Percentiles rank a stretch among this genome's conserved stretches.
Evolutionary conservation across 92 coral and sea anemone genomes (phyloP).

Genomic region (Diadumene lineata): DNA sequence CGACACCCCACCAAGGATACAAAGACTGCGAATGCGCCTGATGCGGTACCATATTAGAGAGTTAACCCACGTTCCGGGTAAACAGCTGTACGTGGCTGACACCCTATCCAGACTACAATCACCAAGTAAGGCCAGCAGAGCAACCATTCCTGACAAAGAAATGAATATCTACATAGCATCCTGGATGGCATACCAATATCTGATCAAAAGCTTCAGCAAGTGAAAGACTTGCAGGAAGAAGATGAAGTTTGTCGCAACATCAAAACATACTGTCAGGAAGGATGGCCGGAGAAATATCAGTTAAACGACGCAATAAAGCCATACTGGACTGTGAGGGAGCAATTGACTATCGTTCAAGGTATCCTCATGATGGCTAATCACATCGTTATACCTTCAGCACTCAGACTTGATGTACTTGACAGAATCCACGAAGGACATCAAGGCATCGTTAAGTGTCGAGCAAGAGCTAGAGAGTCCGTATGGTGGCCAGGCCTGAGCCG

Average conservation of each 20-base stretch:
- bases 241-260: slow-evolving; percentile 38
- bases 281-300: background rate
- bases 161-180: slow-evolving; percentile 44
- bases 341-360: slow-evolving; percentile 22
- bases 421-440: slow-evolving; percentile 32
- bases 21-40: slow-evolving; percentile 40
- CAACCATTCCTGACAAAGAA: slow-evolving; percentile 33
- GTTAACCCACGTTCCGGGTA: slow-evolving; percentile 20
- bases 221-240: slow-evolving; percentile 41
- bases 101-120: slow-evolving; percentile 36
- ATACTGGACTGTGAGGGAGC: slow-evolving; percentile 18
- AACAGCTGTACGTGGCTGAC: slow-evolving; percentile 28
- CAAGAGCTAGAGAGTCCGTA: slow-evolving; percentile 11
- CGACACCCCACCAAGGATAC: slow-evolving; percentile 22
- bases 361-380: slow-evolving; percentile 6
- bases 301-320: slow-evolving; percentile 6
- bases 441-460: slow-evolving; percentile 29
- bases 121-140: background rate
- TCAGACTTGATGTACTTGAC: slow-evolving; percentile 21
- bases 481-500: slow-evolving; percentile 41
- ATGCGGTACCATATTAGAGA: slow-evolving; percentile 50
- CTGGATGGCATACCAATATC: slow-evolving; percentile 31
- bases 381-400: slow-evolving; percentile 15
- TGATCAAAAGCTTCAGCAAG: too few relatives aligned
- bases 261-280: background rate